Base-by-base conservation (phyloP, 2,797 vertebrate genomes). In the Sebastes wilsoni region DNA sequence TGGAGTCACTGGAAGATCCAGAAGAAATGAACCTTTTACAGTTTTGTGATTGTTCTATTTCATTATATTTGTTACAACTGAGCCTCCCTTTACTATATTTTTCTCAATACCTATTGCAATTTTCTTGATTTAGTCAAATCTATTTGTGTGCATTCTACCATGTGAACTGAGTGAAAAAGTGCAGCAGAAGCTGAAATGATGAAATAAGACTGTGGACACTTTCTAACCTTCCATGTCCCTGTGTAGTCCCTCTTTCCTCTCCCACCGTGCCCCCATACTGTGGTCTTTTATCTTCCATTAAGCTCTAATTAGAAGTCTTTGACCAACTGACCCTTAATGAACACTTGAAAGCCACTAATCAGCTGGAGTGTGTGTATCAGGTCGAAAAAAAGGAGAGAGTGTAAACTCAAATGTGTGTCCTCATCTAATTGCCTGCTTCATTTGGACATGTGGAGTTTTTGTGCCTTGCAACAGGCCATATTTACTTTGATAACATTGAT, bases 231-330 rank as follows among this genome's bases (percentile, higher is more conserved):
- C n/a, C 16, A 6, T 74, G 32, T 8, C 58, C 5, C 72, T 82
- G 72, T 71, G 36, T 68, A 12, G 16, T 69, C 49, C 46, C 13
- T 66, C 20, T 69, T 68, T 75, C 60, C 71, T 66, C 52, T 79
- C 20, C 52, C 69, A 23, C 36, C 65, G 54, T 52, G 25, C 56
- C 64, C 16, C 23, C 34, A 55, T 32, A 0, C 36, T 65, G 65
- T 34, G 7, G 34, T 85, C 74, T 89, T 90, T 90, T 84, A 89
- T 93, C 86, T 88, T 81, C 84, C 76, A 86, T 87, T 92, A 81
- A 76, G 77, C 77, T 84, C 75, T 88, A 86, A 93, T 92, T 93
- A 88, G 58, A 11, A 52, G 70, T 82, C 59, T 72, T 87, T 85
- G 81, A 92, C 83, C 82, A 79, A 80, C 38, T 87, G 89, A 87